Evolutionary conservation across 2,113 vertebrate genomes (phyloP).

Genomic region (Nerophis lumbriciformis): DNA sequence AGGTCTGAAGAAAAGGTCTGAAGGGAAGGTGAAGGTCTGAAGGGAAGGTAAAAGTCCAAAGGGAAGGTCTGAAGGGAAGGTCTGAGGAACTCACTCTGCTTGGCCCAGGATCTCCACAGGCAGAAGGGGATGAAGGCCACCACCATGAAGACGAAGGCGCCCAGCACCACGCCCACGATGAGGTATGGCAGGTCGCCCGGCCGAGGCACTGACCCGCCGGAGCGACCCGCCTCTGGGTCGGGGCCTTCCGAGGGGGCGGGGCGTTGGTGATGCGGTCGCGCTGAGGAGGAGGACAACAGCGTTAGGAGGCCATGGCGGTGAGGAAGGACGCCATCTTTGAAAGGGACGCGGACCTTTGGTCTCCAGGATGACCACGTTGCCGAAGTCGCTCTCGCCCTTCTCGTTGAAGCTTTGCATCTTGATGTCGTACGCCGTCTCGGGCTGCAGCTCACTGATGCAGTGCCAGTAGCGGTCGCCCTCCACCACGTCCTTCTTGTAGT

Average conservation of each 20-base stretch:
- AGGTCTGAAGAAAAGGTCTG: too few species aligned
- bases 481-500: slow-evolving; percentile 95
- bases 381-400: slow-evolving; percentile 93
- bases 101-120: slow-evolving; percentile 94
- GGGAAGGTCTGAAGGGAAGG: too few species aligned
- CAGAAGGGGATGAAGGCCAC: slow-evolving; percentile 95
- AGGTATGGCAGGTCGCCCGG: slow-evolving; percentile 90
- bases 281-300: slow-evolving; percentile 37
- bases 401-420: slow-evolving; percentile 99
- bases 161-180: slow-evolving; percentile 88
- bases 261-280: slow-evolving; percentile 74
- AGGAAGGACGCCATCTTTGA: not conserved
- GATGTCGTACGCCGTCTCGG: slow-evolving; percentile 95
- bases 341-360: slow-evolving; percentile 82
- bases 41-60: too few species aligned
- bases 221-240: not conserved
- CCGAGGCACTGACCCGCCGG: slow-evolving; percentile 75
- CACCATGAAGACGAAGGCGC: slow-evolving; percentile 87
- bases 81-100: slow-evolving; percentile 83
- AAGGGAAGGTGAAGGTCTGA: too few species aligned
- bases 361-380: slow-evolving; percentile 96
- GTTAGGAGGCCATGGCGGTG: not conserved
- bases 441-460: slow-evolving; percentile 91
- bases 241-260: slow-evolving; percentile 66
- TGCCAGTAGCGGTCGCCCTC: slow-evolving; percentile 96